Percentiles rank a stretch among this genome's conserved stretches.
phyloP scores from a whole-genome alignment of 2,888 invertebrate genomes.

The Callyntrura sp. region DNA sequence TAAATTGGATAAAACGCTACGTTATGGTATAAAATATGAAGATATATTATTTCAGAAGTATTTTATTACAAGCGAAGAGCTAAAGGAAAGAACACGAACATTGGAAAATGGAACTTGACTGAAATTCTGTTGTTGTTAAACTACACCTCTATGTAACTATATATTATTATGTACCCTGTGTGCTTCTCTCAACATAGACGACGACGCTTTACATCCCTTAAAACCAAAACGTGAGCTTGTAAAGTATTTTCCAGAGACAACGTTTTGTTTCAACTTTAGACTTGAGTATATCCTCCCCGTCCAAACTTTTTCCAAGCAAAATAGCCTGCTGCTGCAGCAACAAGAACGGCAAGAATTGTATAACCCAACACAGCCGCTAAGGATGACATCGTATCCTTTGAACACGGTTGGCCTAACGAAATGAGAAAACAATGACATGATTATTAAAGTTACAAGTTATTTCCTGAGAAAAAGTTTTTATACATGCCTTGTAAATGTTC shows the following conservation, averaged over 20 bases:
- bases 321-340: constrained; percentile 47
- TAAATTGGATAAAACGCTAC: constrained; percentile 46
- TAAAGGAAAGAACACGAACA: too few relatives aligned
- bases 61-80: too few relatives aligned
- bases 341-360: constrained; percentile 35
- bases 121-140: neutral
- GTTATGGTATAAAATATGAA: constrained; percentile 43
- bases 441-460: constrained; percentile 13
- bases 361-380: constrained; percentile 63
- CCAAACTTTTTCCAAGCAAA: constrained; percentile 66
- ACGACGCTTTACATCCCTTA: neutral
- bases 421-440: constrained; percentile 43
- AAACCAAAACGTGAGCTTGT: neutral
- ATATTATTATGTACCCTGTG: constrained; percentile 33
- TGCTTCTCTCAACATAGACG: neutral
- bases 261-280: constrained; percentile 39
- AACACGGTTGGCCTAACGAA: constrained; percentile 42
- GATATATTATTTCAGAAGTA: neutral
- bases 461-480: constrained; percentile 42
- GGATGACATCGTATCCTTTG: constrained; percentile 63
- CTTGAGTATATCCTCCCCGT: constrained; percentile 59
- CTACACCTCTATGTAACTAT: too few relatives aligned
- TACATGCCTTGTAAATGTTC: too few relatives aligned
- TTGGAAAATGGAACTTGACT: neutral
- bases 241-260: neutral